Percentiles rank a stretch among this genome's conserved stretches.
Conservation (phyloP, 2,888 invertebrate genomes). For the Hemaris fuciformis region DNA sequence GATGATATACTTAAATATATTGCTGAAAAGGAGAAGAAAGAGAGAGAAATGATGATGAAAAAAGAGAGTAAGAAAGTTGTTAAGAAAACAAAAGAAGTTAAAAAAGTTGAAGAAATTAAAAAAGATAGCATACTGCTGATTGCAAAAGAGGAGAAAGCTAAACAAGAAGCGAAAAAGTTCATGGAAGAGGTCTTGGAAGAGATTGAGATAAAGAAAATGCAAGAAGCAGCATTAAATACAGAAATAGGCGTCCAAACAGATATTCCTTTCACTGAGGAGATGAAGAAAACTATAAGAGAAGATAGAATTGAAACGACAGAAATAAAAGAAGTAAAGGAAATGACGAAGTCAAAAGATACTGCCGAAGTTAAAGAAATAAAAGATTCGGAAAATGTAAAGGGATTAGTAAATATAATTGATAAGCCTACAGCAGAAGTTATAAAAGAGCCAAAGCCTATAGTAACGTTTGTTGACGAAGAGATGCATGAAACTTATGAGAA, state of each 20-base stretch:
- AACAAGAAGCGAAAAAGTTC: conserved; percentile 32
- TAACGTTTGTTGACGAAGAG: background rate
- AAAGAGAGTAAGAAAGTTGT: conserved; percentile 5
- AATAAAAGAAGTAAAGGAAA: conserved; percentile 21
- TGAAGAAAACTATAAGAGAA: conserved; percentile 37
- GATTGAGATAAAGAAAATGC: conserved; percentile 54
- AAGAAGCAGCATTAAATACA: conserved; percentile 56
- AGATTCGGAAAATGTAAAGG: background rate
- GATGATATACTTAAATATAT: conserved; percentile 19
- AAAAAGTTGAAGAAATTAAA: background rate
- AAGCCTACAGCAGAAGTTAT: background rate
- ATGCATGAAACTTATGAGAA: background rate
- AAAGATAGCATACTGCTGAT: background rate
- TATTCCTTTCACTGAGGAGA: conserved; percentile 55
- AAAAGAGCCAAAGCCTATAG: background rate
- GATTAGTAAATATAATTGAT: background rate
- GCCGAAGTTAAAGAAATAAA: background rate
- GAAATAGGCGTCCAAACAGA: conserved; percentile 64
- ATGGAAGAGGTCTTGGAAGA: conserved; percentile 45
- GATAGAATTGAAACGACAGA: conserved; percentile 30
- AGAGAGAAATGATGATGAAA: conserved; percentile 20
- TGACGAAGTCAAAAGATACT: background rate
- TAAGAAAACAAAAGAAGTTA: background rate
- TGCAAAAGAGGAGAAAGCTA: conserved; percentile 21
- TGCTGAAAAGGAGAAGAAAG: conserved; percentile 22